These are phyloP conservation scores for Luehdorfia chinensis DNA, from an alignment of 1,140 invertebrate genomes.

Conservation along the genomic window DNA sequence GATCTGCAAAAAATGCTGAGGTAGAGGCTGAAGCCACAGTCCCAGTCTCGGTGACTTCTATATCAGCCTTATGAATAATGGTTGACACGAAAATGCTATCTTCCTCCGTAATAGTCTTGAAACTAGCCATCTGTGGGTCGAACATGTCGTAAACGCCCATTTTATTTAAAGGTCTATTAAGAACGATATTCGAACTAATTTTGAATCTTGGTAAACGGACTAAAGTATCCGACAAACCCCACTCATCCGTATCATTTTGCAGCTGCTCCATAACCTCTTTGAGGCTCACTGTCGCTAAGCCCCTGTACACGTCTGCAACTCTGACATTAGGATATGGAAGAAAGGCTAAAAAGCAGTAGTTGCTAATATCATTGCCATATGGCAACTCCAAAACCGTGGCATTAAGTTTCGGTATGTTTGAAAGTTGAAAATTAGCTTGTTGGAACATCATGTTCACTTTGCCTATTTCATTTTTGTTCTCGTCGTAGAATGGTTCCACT, in stretches of 20 bases:
- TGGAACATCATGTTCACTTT: slow-evolving; percentile 79
- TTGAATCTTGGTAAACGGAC: slow-evolving; percentile 83
- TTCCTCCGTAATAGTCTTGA: slow-evolving; percentile 78
- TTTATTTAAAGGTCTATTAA: slow-evolving; percentile 76
- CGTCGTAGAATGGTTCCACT: slow-evolving; percentile 73
- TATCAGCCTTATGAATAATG: slow-evolving; percentile 84
- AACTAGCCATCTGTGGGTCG: slow-evolving; percentile 75
- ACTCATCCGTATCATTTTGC: slow-evolving; percentile 46
- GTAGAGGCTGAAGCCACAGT: slow-evolving; percentile 84
- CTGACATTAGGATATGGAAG: slow-evolving; percentile 32
- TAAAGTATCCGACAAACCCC: slow-evolving; percentile 75
- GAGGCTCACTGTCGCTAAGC: slow-evolving; percentile 27
- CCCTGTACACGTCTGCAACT: slow-evolving; percentile 34
- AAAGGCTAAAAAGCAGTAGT: slow-evolving; percentile 45
- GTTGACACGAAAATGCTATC: slow-evolving; percentile 75
- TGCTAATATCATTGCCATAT: slow-evolving; percentile 69
- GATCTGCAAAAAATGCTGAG: slow-evolving; percentile 56
- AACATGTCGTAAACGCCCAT: slow-evolving; percentile 86
- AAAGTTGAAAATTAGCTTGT: slow-evolving; percentile 65
- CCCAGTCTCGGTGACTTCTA: slow-evolving; percentile 88
- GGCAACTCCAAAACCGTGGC: slow-evolving; percentile 63
- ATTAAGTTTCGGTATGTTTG: slow-evolving; percentile 70
- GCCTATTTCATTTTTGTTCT: slow-evolving; percentile 60
- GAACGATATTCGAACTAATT: slow-evolving; percentile 78
- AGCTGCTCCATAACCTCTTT: slow-evolving; percentile 60